Base-by-base conservation (phyloP, 2,113 vertebrate species). In the Engraulis encrasicolus region DNA sequence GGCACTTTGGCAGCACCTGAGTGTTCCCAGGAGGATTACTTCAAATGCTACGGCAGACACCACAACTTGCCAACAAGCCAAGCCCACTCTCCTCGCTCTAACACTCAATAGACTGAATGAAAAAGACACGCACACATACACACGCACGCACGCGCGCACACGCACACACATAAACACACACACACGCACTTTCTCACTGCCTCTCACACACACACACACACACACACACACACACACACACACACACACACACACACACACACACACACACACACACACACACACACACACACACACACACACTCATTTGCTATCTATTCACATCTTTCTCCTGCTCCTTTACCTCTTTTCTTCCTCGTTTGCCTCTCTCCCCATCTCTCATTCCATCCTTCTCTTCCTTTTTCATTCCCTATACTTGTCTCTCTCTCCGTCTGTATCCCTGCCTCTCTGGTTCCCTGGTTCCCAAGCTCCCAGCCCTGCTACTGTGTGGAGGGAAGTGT, bases 21-120 rank as follows among this genome's bases (percentile, higher is more conserved):
- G 31, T 92, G 91, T 95, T 95, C 95, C 94, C 94, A 95, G 92
- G 93, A 92, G 92, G 94, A 95, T 95, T 95, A 95, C 89, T n/a
- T 93, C 86, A 92, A 92, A 91, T 77, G 82, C 91, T 90, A 86
- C 80, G 82, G 83, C 84, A 84, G 87, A 90, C 87, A 83, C 85
- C 79, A 87, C 87, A 87, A 80, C 92, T 83, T 92, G 91, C 89
- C 91, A 92, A 88, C 45, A 82, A 91, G 82, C 87, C 89, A 84
- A 87, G n/a, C n/a, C n/a, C n/a, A n/a, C n/a, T n/a, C n/a, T n/a
- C n/a, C 85, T 45, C 88, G 84, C 89, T 85, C 85, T 34, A 80
- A 81, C 78, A 78, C 85, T 87, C 74, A 86, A 86, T 74, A 82
- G 79, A 50, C 36, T 92, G 89, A 93, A 93, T 90, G 89, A n/a